These are phyloP conservation scores for Rhopalosiphum nymphaeae DNA, from an alignment of 2,888 invertebrate species.

Conservation along the genomic window DNA sequence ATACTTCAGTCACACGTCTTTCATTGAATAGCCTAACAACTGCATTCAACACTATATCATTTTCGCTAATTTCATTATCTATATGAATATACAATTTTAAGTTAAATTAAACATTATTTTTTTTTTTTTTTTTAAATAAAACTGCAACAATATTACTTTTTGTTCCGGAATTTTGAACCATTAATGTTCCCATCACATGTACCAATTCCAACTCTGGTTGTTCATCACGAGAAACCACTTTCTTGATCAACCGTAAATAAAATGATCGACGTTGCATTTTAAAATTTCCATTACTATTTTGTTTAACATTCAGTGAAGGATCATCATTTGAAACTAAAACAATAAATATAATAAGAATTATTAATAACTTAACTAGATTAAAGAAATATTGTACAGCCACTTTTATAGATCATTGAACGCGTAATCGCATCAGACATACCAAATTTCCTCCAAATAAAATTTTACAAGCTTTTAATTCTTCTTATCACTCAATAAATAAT, in stretches of 20 bases:
- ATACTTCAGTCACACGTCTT: slow-evolving; percentile 77
- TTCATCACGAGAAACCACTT: slow-evolving; percentile 72
- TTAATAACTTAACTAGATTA: background rate
- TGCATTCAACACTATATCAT: slow-evolving; percentile 69
- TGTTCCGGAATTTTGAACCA: slow-evolving; percentile 67
- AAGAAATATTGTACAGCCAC: background rate
- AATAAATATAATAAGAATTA: background rate
- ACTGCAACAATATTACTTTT: slow-evolving; percentile 42
- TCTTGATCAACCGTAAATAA: slow-evolving; percentile 72
- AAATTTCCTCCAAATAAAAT: background rate
- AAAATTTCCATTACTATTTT: background rate
- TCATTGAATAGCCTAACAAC: slow-evolving; percentile 81
- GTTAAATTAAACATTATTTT: background rate
- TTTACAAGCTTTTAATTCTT: background rate
- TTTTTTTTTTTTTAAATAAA: background rate
- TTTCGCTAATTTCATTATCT: slow-evolving; percentile 63
- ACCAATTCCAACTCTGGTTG: slow-evolving; percentile 73
- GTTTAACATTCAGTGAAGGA: background rate
- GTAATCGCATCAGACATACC: background rate
- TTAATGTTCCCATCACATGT: slow-evolving; percentile 72
- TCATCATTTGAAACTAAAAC: slow-evolving; percentile 4
- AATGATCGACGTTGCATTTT: slow-evolving; percentile 71
- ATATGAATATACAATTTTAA: background rate
- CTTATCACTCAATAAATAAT: background rate
- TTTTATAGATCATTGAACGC: background rate